Evolutionary conservation across 2,888 invertebrate genomes (phyloP).

Genomic region (Syritta pipiens): DNA sequence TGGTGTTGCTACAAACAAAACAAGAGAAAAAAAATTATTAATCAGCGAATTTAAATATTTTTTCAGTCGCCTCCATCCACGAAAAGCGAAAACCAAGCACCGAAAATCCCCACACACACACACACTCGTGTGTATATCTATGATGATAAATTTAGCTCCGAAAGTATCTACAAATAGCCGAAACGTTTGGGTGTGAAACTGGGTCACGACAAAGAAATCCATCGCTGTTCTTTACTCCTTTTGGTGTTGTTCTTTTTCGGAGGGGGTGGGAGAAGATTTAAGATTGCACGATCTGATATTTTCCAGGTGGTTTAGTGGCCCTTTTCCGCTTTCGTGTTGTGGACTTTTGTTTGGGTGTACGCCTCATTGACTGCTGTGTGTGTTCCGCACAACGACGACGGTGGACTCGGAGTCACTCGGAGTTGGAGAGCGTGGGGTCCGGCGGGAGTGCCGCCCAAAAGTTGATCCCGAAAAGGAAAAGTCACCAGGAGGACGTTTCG

Average conservation of each 20-base stretch:
- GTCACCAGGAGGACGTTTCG: too few species aligned
- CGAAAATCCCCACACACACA: background rate
- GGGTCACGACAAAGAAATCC: background rate
- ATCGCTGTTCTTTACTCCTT: background rate
- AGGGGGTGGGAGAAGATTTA: constrained; percentile 17
- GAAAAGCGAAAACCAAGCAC: background rate
- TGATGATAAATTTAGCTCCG: constrained; percentile 54
- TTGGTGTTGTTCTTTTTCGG: too few species aligned
- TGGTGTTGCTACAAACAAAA: background rate
- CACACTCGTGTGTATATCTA: constrained; percentile 11
- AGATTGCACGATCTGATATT: constrained; percentile 31
- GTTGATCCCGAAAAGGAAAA: too few species aligned
- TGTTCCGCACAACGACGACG: too few species aligned
- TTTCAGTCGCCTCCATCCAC: background rate
- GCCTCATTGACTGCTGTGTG: too few species aligned
- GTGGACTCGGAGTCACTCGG: too few species aligned
- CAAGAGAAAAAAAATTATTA: constrained; percentile 20
- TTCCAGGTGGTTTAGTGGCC: constrained; percentile 47
- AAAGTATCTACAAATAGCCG: constrained; percentile 28
- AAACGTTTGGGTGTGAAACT: background rate
- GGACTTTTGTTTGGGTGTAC: constrained; percentile 19
- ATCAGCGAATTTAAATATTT: constrained; percentile 42
- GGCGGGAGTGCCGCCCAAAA: too few species aligned
- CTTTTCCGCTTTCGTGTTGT: too few species aligned
- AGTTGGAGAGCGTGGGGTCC: too few species aligned